Percentiles rank a stretch among this genome's conserved stretches.
Conservation (phyloP, 1,140 invertebrate species). For the Adoxophyes honmai region DNA sequence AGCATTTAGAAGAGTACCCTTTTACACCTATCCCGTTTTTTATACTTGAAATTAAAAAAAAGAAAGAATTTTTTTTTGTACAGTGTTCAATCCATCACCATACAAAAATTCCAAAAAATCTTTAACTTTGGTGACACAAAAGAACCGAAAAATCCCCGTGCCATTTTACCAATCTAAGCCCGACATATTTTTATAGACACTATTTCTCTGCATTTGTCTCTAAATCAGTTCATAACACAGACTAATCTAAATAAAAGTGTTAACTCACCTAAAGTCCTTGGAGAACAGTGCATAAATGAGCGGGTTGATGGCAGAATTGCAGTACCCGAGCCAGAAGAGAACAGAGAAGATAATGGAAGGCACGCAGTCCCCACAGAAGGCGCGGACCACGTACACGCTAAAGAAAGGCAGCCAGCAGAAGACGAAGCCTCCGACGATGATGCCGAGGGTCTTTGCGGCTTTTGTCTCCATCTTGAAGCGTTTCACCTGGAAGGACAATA, state of each 20-base stretch:
- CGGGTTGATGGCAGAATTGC: slow-evolving; percentile 96
- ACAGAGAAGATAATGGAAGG: slow-evolving; percentile 90
- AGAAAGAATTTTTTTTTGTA: too few species aligned
- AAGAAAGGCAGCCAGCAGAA: slow-evolving; percentile 97
- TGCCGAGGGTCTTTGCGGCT: slow-evolving; percentile 94
- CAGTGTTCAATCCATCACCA: too few species aligned
- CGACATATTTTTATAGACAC: too few species aligned
- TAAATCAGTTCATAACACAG: background rate
- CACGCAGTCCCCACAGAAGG: slow-evolving; percentile 89
- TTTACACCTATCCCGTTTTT: too few species aligned
- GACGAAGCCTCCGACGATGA: slow-evolving; percentile 96
- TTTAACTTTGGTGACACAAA: too few species aligned
- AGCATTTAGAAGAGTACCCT: too few species aligned
- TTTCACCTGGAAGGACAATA: slow-evolving; percentile 78
- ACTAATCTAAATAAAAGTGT: background rate
- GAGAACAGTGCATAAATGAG: slow-evolving; percentile 95
- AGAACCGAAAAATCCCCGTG: too few species aligned
- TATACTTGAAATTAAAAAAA: too few species aligned
- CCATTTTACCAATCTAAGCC: too few species aligned
- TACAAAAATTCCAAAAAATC: too few species aligned
- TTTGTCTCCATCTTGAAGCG: slow-evolving; percentile 94
- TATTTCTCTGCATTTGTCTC: too few species aligned
- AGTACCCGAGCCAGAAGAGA: slow-evolving; percentile 98
- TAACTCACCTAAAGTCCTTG: slow-evolving; percentile 87
- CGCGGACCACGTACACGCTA: slow-evolving; percentile 92